Percentiles rank a stretch among this genome's conserved stretches.
These are phyloP conservation scores for Pogoniulus pusillus DNA, from an alignment of 2,797 vertebrate species.

Conservation along the genomic window DNA sequence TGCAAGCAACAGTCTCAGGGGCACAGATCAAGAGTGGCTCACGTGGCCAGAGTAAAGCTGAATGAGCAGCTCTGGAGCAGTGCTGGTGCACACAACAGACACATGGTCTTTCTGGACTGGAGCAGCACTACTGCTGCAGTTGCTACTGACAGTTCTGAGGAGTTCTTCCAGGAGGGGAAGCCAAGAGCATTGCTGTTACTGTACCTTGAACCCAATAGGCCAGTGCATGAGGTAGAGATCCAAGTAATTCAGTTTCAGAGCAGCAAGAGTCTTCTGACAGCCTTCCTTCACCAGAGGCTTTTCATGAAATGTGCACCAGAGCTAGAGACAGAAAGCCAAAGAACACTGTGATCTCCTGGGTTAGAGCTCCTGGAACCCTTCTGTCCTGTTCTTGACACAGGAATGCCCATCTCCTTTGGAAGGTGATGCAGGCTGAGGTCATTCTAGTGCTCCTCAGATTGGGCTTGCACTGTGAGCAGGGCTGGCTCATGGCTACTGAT, in stretches of 20 bases:
- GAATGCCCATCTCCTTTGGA: background rate
- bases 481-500: background rate
- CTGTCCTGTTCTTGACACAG: background rate
- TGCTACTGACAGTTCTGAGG: conserved; percentile 74
- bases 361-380: background rate
- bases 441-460: background rate
- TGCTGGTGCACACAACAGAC: background rate
- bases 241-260: conserved; percentile 80
- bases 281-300: conserved; percentile 77
- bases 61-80: background rate
- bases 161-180: background rate
- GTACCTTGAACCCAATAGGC: conserved; percentile 70
- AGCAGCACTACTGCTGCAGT: background rate
- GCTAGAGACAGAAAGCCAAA: conserved; percentile 51
- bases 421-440: background rate
- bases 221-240: conserved; percentile 85
- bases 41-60: background rate
- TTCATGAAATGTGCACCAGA: conserved; percentile 81
- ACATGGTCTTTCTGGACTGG: background rate
- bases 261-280: conserved; percentile 78
- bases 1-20: accelerated
- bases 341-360: background rate
- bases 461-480: background rate
- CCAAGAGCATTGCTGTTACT: background rate
- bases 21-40: background rate